These are phyloP conservation scores for Marmota flaviventris DNA, from an alignment of 2,113 vertebrate species.

Conservation along the genomic window DNA sequence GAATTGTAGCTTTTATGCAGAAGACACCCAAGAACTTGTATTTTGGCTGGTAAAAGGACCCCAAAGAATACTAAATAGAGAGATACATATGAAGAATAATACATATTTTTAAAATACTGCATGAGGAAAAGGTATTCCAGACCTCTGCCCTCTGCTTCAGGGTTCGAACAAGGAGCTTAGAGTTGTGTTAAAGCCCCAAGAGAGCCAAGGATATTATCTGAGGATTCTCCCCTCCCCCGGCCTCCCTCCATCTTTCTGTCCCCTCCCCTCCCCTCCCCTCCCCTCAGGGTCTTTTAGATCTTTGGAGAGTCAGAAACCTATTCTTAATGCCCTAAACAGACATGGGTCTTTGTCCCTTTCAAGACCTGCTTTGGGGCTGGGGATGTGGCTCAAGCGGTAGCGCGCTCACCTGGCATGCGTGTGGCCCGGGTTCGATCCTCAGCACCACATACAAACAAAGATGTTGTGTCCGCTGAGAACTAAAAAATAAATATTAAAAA, in stretches of 20 bases:
- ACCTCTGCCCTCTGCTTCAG: neutral
- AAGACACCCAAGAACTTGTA: constrained; percentile 58
- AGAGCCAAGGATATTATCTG: neutral
- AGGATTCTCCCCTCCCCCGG: neutral
- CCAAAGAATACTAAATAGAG: constrained; percentile 67
- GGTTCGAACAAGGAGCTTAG: neutral
- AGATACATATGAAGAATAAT: constrained; percentile 49
- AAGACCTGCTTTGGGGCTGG: neutral
- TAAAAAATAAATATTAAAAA: no score
- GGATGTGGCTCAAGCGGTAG: no score
- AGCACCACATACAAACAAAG: no score
- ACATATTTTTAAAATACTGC: neutral
- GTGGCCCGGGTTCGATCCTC: no score
- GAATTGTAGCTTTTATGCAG: constrained; percentile 69
- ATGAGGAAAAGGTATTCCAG: neutral
- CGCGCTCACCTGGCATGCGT: no score
- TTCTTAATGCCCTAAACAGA: neutral
- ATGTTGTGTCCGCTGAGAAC: no score
- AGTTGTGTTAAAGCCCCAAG: neutral
- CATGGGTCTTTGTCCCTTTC: neutral
- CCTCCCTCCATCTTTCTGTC: no score
- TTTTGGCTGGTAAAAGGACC: constrained; percentile 44
- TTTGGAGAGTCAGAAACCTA: neutral
- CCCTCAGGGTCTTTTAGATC: neutral
- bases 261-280: no score